Evolutionary conservation across 2,888 invertebrate genomes (phyloP), one percentile per base, ranked within the genome.

Genomic region (Homarus gammarus): DNA sequence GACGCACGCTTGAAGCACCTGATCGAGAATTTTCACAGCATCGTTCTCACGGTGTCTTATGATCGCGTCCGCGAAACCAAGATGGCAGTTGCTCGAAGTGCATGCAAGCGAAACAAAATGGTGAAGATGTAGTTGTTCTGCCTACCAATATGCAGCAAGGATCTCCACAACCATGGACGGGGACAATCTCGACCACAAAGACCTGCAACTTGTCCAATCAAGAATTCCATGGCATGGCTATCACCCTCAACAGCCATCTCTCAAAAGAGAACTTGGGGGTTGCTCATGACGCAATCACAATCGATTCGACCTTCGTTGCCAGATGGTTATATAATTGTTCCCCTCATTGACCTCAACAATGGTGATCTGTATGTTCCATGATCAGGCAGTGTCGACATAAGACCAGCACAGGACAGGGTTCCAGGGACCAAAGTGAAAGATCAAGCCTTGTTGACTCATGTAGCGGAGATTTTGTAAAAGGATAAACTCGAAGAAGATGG

Each of bases 141-240:
- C 31, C 81, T 27, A 51, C 56, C 2, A 81, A 81, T 36, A 49
- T 79, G 10, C 79, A 56, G 56, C 2, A 10, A 1, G 36, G 27
- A 56, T 79, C 2, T 79, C 56, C 56, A 56, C 56, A 2, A 79
- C 79, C 33, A 56, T 31, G 49, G 79, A 79, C 18, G 31, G 49
- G 12, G 79, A 79, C 79, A 79, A 79, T 36, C 56, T 79, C 2
- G 51, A 79, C 36, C n/a, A 36, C n/a, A 27, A 79, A 27, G 56
- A 61, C 18, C 5, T 51, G 79, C n/a, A 81, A 79, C 51, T 49
- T 79, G 12, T 51, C 79, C 6, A 51, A 79, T 2, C 6, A 82
- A 64, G 82, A 82, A 51, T 82, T 82, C 22, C 82, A 82, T 64
- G 68, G 82, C 8, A 64, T 36, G 15, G 64, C 61, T 33, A n/a